phyloP scores from a whole-genome alignment of 2,113 vertebrate genomes.

The Dolichotis patagonum region DNA sequence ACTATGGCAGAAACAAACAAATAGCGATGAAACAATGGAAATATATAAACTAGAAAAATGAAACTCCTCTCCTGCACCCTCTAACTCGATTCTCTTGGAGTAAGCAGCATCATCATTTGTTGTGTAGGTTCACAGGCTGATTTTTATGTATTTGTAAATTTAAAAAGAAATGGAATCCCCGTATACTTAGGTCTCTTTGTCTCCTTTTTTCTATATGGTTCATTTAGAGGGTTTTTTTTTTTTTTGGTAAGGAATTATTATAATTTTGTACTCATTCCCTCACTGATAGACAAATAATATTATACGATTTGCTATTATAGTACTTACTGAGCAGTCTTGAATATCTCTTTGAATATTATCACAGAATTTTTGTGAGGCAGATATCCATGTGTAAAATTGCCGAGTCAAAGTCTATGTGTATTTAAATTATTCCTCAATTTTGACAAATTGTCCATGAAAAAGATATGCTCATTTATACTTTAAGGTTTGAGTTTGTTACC shows the following conservation, averaged over 20 bases:
- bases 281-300: neutral
- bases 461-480: neutral
- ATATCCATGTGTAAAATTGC: neutral
- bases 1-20: neutral
- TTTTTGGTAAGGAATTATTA: neutral
- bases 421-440: neutral
- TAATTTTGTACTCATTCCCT: neutral
- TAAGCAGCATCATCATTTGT: neutral
- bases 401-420: neutral
- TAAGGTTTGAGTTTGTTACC: neutral
- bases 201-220: neutral
- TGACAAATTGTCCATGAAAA: neutral
- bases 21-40: neutral
- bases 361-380: neutral
- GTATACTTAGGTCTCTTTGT: neutral
- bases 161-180: neutral
- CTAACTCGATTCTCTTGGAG: neutral
- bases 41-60: neutral
- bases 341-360: neutral
- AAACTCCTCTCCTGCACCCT: neutral
- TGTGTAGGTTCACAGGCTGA: neutral
- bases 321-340: neutral
- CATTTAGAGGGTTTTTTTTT: neutral
- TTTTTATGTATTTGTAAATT: neutral
- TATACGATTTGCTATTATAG: neutral